phyloP scores from a whole-genome alignment of 2,797 vertebrate genomes.

The Chloroceryle inda region DNA sequence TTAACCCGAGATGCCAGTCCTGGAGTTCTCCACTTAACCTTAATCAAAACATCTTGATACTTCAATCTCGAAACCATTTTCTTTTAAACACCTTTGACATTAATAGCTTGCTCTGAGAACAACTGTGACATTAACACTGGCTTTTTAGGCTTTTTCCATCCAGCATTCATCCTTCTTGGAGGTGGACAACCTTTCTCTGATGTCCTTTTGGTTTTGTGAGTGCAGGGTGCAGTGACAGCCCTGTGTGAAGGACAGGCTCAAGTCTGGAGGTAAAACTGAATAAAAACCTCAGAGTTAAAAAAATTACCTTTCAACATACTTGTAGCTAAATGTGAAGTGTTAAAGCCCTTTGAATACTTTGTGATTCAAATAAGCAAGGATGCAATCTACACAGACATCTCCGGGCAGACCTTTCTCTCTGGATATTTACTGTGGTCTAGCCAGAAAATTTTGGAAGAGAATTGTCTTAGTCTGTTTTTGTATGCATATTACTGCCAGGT shows the following conservation, averaged over 20 bases:
- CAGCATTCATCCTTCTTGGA: neutral
- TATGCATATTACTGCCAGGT: constrained; percentile 47
- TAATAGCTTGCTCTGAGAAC: neutral
- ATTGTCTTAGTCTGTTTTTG: neutral
- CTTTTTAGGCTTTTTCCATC: neutral
- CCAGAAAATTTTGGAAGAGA: constrained; percentile 43
- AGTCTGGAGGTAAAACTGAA: neutral
- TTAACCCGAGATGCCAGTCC: neutral
- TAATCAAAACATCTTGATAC: constrained; percentile 9
- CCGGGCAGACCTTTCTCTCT: constrained; percentile 7
- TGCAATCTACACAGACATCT: neutral
- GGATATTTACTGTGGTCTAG: constrained; percentile 2
- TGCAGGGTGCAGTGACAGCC: neutral
- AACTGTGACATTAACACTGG: neutral
- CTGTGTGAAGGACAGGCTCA: accelerated
- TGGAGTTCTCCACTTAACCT: constrained; percentile 14
- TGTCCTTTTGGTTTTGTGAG: neutral
- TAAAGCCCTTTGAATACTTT: neutral
- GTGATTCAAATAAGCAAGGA: neutral
- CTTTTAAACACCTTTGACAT: neutral
- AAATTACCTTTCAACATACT: neutral
- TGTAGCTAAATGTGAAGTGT: neutral
- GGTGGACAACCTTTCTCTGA: neutral
- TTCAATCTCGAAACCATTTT: neutral
- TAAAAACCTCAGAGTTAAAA: neutral